Percentiles rank a stretch among this genome's conserved stretches.
These are phyloP conservation scores for Torymus aiolomorphi DNA, from an alignment of 2,888 invertebrate genomes.

Conservation along the genomic window DNA sequence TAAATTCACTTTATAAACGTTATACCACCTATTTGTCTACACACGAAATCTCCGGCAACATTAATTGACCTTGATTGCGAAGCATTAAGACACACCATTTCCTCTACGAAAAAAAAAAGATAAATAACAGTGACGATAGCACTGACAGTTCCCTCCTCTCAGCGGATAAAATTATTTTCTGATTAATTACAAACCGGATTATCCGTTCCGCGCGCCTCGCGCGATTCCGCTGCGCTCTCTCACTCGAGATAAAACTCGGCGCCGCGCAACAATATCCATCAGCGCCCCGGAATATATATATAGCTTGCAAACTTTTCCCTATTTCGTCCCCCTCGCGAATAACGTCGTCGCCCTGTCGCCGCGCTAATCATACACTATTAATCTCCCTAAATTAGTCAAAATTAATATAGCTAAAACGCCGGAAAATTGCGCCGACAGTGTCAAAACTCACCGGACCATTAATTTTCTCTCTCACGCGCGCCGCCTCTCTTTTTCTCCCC, in stretches of 20 bases:
- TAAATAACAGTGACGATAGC: too few relatives aligned
- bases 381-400: slow-evolving; percentile 43
- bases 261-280: slow-evolving; percentile 36
- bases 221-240: background rate
- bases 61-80: too few relatives aligned
- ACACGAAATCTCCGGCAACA: too few relatives aligned
- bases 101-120: too few relatives aligned
- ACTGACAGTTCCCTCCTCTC: too few relatives aligned
- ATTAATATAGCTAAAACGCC: slow-evolving; percentile 21
- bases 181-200: slow-evolving; percentile 33
- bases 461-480: slow-evolving; percentile 8
- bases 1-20: too few relatives aligned
- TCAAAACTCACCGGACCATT: slow-evolving; percentile 33
- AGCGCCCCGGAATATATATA: background rate
- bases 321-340: background rate
- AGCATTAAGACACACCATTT: too few relatives aligned
- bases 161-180: background rate
- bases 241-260: slow-evolving; percentile 16
- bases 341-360: slow-evolving; percentile 3
- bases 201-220: background rate
- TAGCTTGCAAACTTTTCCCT: slow-evolving; percentile 6
- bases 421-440: slow-evolving; percentile 25
- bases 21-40: too few relatives aligned
- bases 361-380: slow-evolving; percentile 42
- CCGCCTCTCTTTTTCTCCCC: background rate